Evolutionary conservation across 2,888 invertebrate species (phyloP), one percentile per base, ranked within the genome.

Genomic region (Tuta absoluta): DNA sequence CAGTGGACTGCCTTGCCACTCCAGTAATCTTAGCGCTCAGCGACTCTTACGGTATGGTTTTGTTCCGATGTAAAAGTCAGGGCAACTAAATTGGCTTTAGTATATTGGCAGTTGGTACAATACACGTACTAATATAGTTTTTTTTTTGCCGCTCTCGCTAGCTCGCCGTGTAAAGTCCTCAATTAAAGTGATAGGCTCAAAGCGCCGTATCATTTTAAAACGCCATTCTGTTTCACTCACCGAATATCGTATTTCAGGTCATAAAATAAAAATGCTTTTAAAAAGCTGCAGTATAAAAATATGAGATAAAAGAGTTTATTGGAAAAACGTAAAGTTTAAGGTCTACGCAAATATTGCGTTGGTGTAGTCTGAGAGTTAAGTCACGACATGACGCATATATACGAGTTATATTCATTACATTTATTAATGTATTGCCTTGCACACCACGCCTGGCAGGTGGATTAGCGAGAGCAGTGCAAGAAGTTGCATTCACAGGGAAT

Each of bases 271-370:
- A 65, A 57, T 28, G 51, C 10, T 56, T 63, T 41, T 41, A 24
- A 59, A 65, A 65, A 59, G 63, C 59, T 59, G 49, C 38, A 14
- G 24, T 45, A 41, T 41, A 41, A 74, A n/a, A 69, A 64, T 63
- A 59, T 66, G 67, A 70, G 69, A 72, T 75, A 68, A 70, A 65
- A 68, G 70, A 74, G 74, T 73, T 74, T 77, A 78, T 80, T 75
- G 74, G 69, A 72, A 76, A 75, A 63, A 62, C 69, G 69, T 76
- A 73, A 74, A 76, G 72, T 68, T 69, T 75, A 74, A 76, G 72
- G 72, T 63, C 67, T 68, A 69, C 68, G 68, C 71, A 70, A 74
- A 72, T 67, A 64, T 62, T 69, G 68, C 64, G 66, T 67, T 68
- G 62, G 33, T 33, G 33, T 33, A 33, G 33, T 10, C 33, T 33